These are phyloP conservation scores for Drosophila mimetica DNA, from an alignment of 2,888 invertebrate genomes.

Conservation along the genomic window DNA sequence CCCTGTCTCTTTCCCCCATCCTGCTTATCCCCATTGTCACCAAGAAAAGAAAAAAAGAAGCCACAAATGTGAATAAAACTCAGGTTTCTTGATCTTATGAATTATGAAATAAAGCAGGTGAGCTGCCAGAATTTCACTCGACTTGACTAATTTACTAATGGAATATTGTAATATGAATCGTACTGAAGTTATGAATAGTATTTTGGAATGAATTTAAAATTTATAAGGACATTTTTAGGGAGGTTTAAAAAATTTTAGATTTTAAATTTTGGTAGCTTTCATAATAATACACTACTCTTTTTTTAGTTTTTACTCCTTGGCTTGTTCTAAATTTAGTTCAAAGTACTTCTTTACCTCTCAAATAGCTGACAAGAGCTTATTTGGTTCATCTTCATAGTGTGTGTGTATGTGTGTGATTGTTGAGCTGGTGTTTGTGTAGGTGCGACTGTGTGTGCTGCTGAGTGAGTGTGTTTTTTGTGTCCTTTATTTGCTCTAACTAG, in stretches of 20 bases:
- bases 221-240: not conserved
- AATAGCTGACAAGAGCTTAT: conserved; percentile 11
- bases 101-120: conserved; percentile 36
- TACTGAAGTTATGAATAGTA: not conserved
- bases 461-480: conserved; percentile 1
- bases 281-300: too few relatives aligned
- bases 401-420: not conserved
- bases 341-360: conserved; percentile 17
- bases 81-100: conserved; percentile 17
- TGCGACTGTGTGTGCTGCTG: conserved; percentile 1
- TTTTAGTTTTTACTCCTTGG: not conserved
- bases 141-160: conserved; percentile 31
- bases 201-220: not conserved
- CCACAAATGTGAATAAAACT: conserved; percentile 41
- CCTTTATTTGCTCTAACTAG: conserved; percentile 24
- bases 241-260: too few relatives aligned
- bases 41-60: conserved; percentile 28
- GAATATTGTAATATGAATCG: conserved; percentile 7
- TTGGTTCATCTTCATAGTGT: conserved; percentile 3
- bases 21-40: conserved; percentile 33
- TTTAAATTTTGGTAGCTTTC: too few relatives aligned
- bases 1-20: conserved; percentile 3
- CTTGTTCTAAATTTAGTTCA: conserved; percentile 3
- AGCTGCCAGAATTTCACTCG: conserved; percentile 7
- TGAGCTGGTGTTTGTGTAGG: not conserved